phyloP scores from a whole-genome alignment of 2,113 vertebrate species.

The Corvus hawaiiensis region DNA sequence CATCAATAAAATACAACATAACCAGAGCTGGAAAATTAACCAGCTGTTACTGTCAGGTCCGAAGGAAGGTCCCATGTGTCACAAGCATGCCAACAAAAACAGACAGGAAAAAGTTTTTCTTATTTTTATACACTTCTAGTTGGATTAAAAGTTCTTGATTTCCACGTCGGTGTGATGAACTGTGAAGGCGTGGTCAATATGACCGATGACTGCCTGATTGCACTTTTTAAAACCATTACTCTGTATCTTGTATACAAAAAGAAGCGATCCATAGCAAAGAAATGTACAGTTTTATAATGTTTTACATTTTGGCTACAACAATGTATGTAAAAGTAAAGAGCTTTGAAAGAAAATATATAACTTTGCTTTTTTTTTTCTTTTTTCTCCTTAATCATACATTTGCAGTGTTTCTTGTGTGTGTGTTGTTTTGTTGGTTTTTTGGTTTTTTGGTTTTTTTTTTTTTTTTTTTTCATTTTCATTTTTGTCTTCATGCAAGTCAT shows the following conservation, averaged over 20 bases:
- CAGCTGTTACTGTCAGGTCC: conserved; percentile 72
- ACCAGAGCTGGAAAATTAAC: conserved; percentile 71
- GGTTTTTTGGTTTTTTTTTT: background rate
- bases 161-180: conserved; percentile 69
- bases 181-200: conserved; percentile 84
- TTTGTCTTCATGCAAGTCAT: conserved; percentile 93
- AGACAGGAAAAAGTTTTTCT: conserved; percentile 70
- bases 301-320: conserved; percentile 85
- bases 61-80: conserved; percentile 72
- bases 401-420: conserved; percentile 70
- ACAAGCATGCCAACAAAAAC: conserved; percentile 86
- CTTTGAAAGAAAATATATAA: conserved; percentile 84
- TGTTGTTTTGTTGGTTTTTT: background rate
- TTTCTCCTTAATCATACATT: conserved; percentile 75
- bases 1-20: conserved; percentile 79
- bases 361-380: conserved; percentile 57
- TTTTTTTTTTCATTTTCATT: conserved; percentile 47
- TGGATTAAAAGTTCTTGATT: conserved; percentile 71
- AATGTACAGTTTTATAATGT: conserved; percentile 73
- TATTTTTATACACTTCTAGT: conserved; percentile 70
- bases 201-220: conserved; percentile 79
- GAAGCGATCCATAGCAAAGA: conserved; percentile 72
- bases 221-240: conserved; percentile 73
- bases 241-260: conserved; percentile 73
- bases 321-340: conserved; percentile 86